Evolutionary conservation across 2,888 invertebrate genomes (phyloP).

Genomic region (Agriopis aurantiaria): DNA sequence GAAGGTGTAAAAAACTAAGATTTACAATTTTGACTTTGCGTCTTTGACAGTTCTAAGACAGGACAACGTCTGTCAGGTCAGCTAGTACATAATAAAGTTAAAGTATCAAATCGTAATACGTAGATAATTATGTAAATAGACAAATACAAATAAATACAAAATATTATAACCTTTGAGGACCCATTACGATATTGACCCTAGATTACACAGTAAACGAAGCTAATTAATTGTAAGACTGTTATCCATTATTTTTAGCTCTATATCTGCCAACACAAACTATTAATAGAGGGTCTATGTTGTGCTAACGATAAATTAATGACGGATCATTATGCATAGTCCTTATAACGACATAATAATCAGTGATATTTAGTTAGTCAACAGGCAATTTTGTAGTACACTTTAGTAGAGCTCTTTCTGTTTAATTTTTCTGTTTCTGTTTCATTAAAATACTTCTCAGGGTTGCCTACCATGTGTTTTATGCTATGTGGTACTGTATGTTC

Average conservation of each 20-base stretch:
- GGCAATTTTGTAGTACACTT: slow-evolving; percentile 26
- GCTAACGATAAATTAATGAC: slow-evolving; percentile 28
- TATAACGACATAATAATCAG: slow-evolving; percentile 29
- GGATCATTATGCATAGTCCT: slow-evolving; percentile 6
- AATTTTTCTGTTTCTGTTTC: too few species aligned
- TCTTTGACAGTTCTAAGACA: too few species aligned
- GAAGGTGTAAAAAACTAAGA: too few species aligned
- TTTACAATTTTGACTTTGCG: too few species aligned
- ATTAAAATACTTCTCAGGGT: too few species aligned
- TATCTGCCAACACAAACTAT: slow-evolving; percentile 21
- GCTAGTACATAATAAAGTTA: too few species aligned
- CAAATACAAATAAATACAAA: not conserved
- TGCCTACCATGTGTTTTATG: not conserved
- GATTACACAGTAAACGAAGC: not conserved
- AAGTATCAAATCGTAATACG: too few species aligned
- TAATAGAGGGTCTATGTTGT: slow-evolving; percentile 15
- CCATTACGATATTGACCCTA: slow-evolving; percentile 15
- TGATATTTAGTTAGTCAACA: slow-evolving; percentile 40
- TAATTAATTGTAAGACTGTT: not conserved
- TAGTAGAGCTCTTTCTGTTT: not conserved
- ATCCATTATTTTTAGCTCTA: slow-evolving; percentile 21
- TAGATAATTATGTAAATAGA: not conserved
- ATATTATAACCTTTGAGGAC: not conserved
- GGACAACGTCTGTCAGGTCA: too few species aligned
- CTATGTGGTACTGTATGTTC: not conserved